Conservation (phyloP, 1,140 invertebrate genomes). For the Neodiprion fabricii region DNA sequence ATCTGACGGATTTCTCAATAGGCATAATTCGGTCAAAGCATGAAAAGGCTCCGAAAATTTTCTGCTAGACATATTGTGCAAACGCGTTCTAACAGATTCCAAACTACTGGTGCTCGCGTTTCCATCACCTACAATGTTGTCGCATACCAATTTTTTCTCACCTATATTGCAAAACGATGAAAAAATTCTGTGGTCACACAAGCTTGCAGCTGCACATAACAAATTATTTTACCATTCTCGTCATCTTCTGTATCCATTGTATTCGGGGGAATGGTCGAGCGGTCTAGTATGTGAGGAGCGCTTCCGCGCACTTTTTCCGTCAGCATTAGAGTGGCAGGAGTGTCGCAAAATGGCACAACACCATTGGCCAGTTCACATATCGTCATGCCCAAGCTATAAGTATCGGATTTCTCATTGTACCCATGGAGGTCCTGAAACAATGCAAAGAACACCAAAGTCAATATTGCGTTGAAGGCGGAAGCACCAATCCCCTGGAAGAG, state of each 20-base stretch:
- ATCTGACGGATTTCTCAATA: slow-evolving; percentile 69
- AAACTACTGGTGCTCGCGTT: slow-evolving; percentile 35
- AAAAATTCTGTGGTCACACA: not conserved
- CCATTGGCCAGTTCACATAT: slow-evolving; percentile 92
- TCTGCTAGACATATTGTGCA: slow-evolving; percentile 61
- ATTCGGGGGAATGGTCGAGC: slow-evolving; percentile 71
- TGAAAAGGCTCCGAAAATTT: slow-evolving; percentile 79
- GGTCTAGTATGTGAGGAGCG: slow-evolving; percentile 79
- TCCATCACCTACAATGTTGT: slow-evolving; percentile 24
- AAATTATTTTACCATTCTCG: slow-evolving; percentile 37
- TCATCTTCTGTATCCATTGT: slow-evolving; percentile 62
- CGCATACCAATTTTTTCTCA: slow-evolving; percentile 26
- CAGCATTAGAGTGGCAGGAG: slow-evolving; percentile 85
- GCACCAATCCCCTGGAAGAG: slow-evolving; percentile 9
- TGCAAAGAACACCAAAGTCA: not conserved
- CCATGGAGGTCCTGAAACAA: slow-evolving; percentile 79
- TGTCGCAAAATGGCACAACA: slow-evolving; percentile 82
- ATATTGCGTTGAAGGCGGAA: slow-evolving; percentile 10
- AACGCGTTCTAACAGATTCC: slow-evolving; percentile 41
- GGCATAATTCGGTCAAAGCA: slow-evolving; percentile 74
- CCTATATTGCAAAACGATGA: slow-evolving; percentile 24
- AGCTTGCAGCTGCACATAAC: slow-evolving; percentile 14
- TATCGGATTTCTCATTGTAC: slow-evolving; percentile 88
- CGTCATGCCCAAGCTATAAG: slow-evolving; percentile 88
- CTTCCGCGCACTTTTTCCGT: slow-evolving; percentile 86